Base-by-base conservation (phyloP, 1,140 invertebrate species). In the Physella acuta region DNA sequence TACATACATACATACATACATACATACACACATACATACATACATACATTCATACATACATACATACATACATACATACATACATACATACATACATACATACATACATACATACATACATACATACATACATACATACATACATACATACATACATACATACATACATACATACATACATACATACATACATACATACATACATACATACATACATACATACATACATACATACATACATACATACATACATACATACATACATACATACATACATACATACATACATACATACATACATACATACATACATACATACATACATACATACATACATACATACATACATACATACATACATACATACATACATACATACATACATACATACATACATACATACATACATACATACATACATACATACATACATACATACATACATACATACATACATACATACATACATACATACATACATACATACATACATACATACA, bases 41-140 rank as follows among this genome's bases (percentile, higher is more conserved):
- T 49, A 49, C 44, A 49, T 49, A 49, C 44, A 49, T 49, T 14
- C 44, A 49, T 49, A 49, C 44, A 49, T 49, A 49, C 44, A 49
- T 49, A 49, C 44, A 49, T 49, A 49, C 44, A 49, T 49, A 49
- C 44, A 49, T 49, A 49, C 44, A 49, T 49, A 49, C 44, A 49
- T 49, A 49, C 44, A 49, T 49, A 49, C 44, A 49, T 49, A 49
- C 44, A 49, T 49, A 49, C 44, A 49, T 49, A 49, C 44, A 49
- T 49, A 49, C 44, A 49, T 49, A 49, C 44, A 49, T 49, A 49
- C 44, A 49, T 49, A 49, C 44, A 49, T 49, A 49, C n/a, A 49
- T n/a, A 49, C n/a, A 49, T n/a, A 49, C n/a, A 49, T n/a, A 49
- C n/a, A 49, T n/a, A 49, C n/a, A 49, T n/a, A 49, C 44, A 49